These are phyloP conservation scores for Heliothis virescens DNA, from an alignment of 1,140 invertebrate species.

Conservation along the genomic window DNA sequence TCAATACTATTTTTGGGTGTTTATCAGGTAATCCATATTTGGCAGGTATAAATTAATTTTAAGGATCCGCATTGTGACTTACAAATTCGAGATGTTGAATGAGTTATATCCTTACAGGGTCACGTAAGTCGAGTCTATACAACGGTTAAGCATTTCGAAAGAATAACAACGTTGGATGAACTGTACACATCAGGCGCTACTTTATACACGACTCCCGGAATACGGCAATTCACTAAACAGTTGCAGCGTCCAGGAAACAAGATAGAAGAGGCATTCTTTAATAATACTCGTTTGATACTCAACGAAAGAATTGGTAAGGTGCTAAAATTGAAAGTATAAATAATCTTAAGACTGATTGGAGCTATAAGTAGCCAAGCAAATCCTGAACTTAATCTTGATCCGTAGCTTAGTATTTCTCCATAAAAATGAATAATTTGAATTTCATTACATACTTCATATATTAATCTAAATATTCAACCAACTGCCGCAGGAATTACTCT, in stretches of 20 bases:
- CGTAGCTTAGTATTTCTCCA: too few relatives aligned
- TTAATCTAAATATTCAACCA: too few relatives aligned
- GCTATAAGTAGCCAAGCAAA: too few relatives aligned
- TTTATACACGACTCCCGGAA: conserved; percentile 49
- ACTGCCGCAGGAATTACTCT: too few relatives aligned
- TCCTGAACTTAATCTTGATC: too few relatives aligned
- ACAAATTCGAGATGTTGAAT: too few relatives aligned
- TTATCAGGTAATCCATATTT: conserved; percentile 49
- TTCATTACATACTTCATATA: too few relatives aligned
- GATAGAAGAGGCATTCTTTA: not conserved
- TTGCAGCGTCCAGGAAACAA: conserved; percentile 17
- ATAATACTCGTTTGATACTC: not conserved
- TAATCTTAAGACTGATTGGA: too few relatives aligned
- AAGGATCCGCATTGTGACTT: too few relatives aligned
- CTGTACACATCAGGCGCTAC: conserved; percentile 24
- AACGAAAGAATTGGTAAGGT: conserved; percentile 1
- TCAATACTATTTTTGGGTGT: conserved; percentile 50
- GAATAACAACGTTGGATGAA: conserved; percentile 46
- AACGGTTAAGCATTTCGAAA: conserved; percentile 47
- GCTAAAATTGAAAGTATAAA: not conserved
- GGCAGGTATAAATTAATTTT: too few relatives aligned
- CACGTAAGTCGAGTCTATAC: conserved; percentile 59
- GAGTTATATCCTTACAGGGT: conserved; percentile 49
- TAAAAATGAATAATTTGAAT: too few relatives aligned
- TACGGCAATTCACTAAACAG: conserved; percentile 42